Conservation (phyloP, 2,888 invertebrate genomes). For the Muschampia plurimacula region DNA sequence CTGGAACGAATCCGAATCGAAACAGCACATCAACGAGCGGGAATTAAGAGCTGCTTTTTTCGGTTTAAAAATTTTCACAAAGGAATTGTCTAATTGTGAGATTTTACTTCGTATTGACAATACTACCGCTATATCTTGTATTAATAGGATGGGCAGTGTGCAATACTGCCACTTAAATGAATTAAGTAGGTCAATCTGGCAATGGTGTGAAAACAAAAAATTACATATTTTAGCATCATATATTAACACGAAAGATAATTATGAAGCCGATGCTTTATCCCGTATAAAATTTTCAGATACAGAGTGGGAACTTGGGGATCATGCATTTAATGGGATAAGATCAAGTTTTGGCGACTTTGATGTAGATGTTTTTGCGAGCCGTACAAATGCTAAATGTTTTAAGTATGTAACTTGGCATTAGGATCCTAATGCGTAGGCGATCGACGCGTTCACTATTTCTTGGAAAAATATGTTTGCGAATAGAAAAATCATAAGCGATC, state of each 20-base stretch:
- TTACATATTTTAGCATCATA: constrained; percentile 35
- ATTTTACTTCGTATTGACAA: constrained; percentile 35
- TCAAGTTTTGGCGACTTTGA: not conserved
- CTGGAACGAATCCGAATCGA: too few relatives aligned
- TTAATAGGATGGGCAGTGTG: constrained; percentile 41
- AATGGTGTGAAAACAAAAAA: constrained; percentile 37
- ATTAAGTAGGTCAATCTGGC: constrained; percentile 27
- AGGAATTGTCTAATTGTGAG: not conserved
- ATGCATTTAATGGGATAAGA: constrained; percentile 20
- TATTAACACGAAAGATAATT: constrained; percentile 36
- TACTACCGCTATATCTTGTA: constrained; percentile 38
- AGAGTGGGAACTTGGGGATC: constrained; percentile 30
- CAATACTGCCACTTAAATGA: constrained; percentile 36
- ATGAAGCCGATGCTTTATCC: constrained; percentile 34
- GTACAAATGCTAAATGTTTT: constrained; percentile 35
- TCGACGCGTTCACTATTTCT: constrained; percentile 39
- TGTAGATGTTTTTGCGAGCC: constrained; percentile 39
- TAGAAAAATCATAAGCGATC: constrained; percentile 38
- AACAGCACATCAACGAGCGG: too few relatives aligned
- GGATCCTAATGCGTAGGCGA: constrained; percentile 24
- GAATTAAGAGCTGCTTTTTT: too few relatives aligned
- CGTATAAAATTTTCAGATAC: constrained; percentile 31
- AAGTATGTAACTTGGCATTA: constrained; percentile 34
- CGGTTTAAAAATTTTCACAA: too few relatives aligned
- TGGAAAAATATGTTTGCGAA: constrained; percentile 32